Evolutionary conservation across 2,797 vertebrate species (phyloP).

Genomic region (Eulemur mongoz): DNA sequence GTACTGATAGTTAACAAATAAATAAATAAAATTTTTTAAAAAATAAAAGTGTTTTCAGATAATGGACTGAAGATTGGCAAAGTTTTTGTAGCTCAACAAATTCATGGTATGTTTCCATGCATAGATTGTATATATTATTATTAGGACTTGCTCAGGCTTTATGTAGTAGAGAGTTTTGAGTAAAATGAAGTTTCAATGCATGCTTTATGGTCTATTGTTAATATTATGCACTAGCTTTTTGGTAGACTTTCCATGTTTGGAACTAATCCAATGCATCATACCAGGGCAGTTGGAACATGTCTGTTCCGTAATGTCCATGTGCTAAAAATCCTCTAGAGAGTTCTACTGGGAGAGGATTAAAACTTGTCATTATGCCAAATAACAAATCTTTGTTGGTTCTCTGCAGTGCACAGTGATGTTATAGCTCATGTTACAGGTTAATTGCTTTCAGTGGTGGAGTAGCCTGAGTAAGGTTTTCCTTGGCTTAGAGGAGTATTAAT

Average conservation of each 20-base stretch:
- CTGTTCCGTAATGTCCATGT: constrained; percentile 71
- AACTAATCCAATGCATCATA: constrained; percentile 63
- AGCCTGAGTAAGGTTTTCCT: constrained; percentile 70
- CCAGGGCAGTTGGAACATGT: constrained; percentile 68
- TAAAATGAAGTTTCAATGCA: not conserved
- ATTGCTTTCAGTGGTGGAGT: constrained; percentile 75
- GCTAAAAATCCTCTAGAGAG: constrained; percentile 70
- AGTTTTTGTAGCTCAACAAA: not conserved
- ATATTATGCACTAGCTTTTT: not conserved
- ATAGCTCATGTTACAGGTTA: constrained; percentile 78
- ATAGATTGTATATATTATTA: not conserved
- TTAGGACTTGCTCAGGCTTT: not conserved
- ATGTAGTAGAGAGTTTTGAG: not conserved
- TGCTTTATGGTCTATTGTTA: not conserved
- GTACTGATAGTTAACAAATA: not conserved
- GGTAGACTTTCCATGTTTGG: constrained; percentile 58
- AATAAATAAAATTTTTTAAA: not conserved
- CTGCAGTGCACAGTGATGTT: constrained; percentile 46
- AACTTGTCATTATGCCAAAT: constrained; percentile 67
- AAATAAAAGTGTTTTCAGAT: not conserved
- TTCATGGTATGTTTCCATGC: not conserved
- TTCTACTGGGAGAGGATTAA: constrained; percentile 72
- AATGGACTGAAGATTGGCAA: not conserved
- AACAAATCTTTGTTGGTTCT: constrained; percentile 77
- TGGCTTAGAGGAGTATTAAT: constrained; percentile 72